phyloP scores from a whole-genome alignment of 2,888 invertebrate genomes.

The Agrochola lota region DNA sequence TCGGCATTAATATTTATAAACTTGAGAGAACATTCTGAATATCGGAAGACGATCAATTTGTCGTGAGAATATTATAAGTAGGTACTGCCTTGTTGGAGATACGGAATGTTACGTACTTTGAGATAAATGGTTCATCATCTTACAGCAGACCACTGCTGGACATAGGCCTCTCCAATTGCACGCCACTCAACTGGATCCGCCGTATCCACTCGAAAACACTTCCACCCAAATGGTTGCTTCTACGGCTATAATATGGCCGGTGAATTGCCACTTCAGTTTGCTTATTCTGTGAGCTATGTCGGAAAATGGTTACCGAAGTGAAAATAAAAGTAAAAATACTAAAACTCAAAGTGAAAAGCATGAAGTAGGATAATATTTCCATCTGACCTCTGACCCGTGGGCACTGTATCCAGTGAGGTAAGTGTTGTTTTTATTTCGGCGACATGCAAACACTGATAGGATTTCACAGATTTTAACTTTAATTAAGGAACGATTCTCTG shows the following conservation, averaged over 20 bases:
- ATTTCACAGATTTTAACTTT: neutral
- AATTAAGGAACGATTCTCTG: neutral
- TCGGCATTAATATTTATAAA: constrained; percentile 41
- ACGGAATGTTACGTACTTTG: neutral
- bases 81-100: neutral
- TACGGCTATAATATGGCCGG: neutral
- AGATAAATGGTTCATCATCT: neutral
- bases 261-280: neutral
- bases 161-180: neutral
- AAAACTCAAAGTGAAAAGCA: neutral
- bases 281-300: neutral
- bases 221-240: neutral
- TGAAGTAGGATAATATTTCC: neutral
- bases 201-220: neutral
- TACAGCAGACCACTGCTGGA: neutral
- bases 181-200: neutral
- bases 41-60: constrained; percentile 26
- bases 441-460: neutral
- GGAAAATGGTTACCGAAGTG: neutral
- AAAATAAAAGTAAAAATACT: neutral
- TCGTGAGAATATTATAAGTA: constrained; percentile 16
- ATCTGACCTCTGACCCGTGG: neutral
- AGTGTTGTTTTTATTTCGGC: neutral
- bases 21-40: constrained; percentile 1
- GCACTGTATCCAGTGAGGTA: neutral